Base-by-base conservation (phyloP, 2,113 vertebrate species). In the Ochotona curzoniae region DNA sequence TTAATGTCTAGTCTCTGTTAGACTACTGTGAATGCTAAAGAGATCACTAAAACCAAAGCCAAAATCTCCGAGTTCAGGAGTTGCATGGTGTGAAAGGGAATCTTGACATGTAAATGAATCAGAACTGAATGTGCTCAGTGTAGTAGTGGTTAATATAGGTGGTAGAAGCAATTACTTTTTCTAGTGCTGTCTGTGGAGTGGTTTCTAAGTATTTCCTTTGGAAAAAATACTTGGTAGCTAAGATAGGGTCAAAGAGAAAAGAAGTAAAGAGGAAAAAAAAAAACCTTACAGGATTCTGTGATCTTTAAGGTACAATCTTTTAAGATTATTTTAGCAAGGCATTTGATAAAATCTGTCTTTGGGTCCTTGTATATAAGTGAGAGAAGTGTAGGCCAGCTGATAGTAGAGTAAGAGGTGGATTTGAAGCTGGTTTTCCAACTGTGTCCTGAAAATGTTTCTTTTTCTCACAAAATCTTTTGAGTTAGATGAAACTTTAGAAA, bases 341-440 rank as follows among this genome's bases (percentile, higher is more conserved):
- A 64, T 51, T 94, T 92, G 86, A 93, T 85, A 78, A 85, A 91
- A 95, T 94, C 74, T 85, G 78, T 95, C 44, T 51, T 89, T 79
- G 84, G 69, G 38, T 82, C 25, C 81, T 89, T 92, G 63, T 78
- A 81, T 15, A 17, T 76, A 85, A 79, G 67, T 81, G 93, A 38
- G 81, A 90, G 71, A 92, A 92, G 74, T 92, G n/a, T 92, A 63
- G 76, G 54, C 78, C 78, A 57, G 71, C 79, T 81, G 87, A 73
- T 75, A 85, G 54, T 75, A 85, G 54, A 67, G 32, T n/a, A 89
- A 80, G 30, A 67, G 30, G 23, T 90, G 23, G 66, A 57, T 85
- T 95, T 88, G 82, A 95, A 88, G 78, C 38, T 76, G 47, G 69
- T 84, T 90, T n/a, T 85, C 71, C 30, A 71, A 13, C 51, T 90